Evolutionary conservation across 2,113 vertebrate genomes (phyloP).

Genomic region (Naja naja): DNA sequence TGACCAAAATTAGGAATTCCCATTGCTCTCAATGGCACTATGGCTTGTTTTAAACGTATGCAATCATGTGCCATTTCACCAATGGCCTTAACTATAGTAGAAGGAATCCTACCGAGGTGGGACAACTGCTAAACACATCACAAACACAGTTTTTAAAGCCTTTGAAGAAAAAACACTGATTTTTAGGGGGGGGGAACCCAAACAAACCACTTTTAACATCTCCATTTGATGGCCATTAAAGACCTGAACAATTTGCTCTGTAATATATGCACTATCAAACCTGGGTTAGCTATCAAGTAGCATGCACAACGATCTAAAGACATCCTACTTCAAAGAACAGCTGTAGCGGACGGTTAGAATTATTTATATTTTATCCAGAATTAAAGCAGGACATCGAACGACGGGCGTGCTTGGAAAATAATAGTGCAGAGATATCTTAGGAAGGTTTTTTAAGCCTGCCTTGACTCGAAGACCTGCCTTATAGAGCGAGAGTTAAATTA

Average conservation of each 20-base stretch:
- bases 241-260: background rate
- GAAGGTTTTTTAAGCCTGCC: background rate
- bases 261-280: conserved; percentile 20
- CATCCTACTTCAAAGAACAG: background rate
- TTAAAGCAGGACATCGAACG: background rate
- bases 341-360: background rate
- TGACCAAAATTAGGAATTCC: no score
- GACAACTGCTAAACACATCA: background rate
- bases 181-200: background rate
- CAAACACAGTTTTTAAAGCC: background rate
- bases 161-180: background rate
- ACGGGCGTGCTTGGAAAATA: background rate
- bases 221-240: conserved; percentile 22
- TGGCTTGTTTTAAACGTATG: no score
- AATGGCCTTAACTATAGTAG: no score
- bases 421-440: background rate
- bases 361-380: background rate
- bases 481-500: no score
- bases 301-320: background rate
- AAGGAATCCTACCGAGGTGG: no score
- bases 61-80: no score
- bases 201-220: background rate
- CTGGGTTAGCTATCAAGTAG: conserved; percentile 10
- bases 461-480: background rate
- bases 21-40: no score